Evolutionary conservation across 2,797 vertebrate species (phyloP).

Genomic region (Dipus sagitta): DNA sequence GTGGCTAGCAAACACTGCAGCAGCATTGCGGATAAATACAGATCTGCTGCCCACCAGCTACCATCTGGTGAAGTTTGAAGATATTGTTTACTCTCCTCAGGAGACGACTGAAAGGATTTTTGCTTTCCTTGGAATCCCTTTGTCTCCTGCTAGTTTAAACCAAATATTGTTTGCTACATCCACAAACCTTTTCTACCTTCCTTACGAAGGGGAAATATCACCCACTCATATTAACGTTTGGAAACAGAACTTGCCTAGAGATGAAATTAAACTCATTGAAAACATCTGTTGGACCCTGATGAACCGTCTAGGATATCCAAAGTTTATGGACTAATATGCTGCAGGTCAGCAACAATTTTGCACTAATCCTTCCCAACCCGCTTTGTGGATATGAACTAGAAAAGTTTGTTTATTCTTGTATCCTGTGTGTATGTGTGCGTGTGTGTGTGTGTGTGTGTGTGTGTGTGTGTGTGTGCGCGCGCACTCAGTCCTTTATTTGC

Average conservation of each 20-base stretch:
- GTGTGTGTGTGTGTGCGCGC: slow-evolving; percentile 27
- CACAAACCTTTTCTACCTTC: slow-evolving; percentile 96
- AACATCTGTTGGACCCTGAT: slow-evolving; percentile 94
- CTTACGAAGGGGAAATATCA: slow-evolving; percentile 96
- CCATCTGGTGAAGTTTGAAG: slow-evolving; percentile 95
- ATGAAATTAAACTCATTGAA: slow-evolving; percentile 93
- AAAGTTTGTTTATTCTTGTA: slow-evolving; percentile 91
- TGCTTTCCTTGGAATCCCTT: slow-evolving; percentile 94
- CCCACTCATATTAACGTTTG: slow-evolving; percentile 92
- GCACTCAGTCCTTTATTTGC: slow-evolving; percentile 84
- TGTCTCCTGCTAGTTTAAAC: slow-evolving; percentile 95
- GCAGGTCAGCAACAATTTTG: slow-evolving; percentile 93
- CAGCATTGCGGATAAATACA: slow-evolving; percentile 91
- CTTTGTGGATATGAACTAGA: slow-evolving; percentile 86
- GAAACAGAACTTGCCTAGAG: slow-evolving; percentile 93
- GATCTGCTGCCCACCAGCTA: slow-evolving; percentile 89
- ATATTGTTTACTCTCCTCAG: slow-evolving; percentile 93
- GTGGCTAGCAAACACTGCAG: slow-evolving; percentile 96
- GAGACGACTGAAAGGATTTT: slow-evolving; percentile 93
- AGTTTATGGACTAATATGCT: slow-evolving; percentile 91
- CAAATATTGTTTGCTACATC: slow-evolving; percentile 97
- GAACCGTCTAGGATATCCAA: slow-evolving; percentile 94
- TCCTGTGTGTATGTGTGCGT: slow-evolving; percentile 73
- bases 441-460: slow-evolving; percentile 55
- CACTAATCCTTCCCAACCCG: slow-evolving; percentile 89